A percentile compares a stretch with the other conserved stretches of the same genome.
Evolutionary conservation across 2,113 vertebrate genomes (phyloP).

Genomic region (Chamaea fasciata): DNA sequence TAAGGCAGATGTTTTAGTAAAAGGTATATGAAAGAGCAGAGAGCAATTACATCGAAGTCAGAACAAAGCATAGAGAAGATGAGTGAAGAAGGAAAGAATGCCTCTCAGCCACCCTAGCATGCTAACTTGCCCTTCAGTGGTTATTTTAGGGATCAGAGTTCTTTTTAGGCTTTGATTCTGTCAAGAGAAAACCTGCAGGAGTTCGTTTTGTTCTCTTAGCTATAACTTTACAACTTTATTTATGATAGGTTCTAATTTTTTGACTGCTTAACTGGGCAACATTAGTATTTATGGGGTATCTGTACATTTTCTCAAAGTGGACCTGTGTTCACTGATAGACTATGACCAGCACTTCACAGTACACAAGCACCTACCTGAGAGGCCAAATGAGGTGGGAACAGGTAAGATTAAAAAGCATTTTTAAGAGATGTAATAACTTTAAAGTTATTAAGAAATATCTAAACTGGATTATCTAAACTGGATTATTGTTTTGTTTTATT

Average conservation of each 20-base stretch:
- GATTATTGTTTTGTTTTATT: not conserved
- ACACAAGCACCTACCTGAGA: not conserved
- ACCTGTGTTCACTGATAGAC: not conserved
- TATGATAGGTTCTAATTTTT: not conserved
- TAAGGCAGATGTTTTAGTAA: not conserved
- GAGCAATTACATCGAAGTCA: not conserved
- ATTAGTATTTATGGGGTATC: not conserved
- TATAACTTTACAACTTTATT: not conserved
- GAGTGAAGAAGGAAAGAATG: not conserved
- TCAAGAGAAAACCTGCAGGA: not conserved
- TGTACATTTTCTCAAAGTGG: not conserved
- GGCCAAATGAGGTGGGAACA: not conserved
- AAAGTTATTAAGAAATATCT: not conserved
- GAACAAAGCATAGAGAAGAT: not conserved
- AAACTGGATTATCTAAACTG: not conserved
- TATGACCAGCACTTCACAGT: not conserved
- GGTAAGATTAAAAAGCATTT: not conserved
- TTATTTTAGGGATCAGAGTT: not conserved
- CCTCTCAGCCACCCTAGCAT: not conserved
- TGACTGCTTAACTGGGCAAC: not conserved
- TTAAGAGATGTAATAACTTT: not conserved
- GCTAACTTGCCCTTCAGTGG: not conserved
- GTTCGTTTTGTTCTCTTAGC: not conserved
- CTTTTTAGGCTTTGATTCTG: not conserved
- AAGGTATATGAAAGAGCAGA: not conserved